phyloP scores from a whole-genome alignment of 1,140 invertebrate species.

The Rhopalosiphum maidis region DNA sequence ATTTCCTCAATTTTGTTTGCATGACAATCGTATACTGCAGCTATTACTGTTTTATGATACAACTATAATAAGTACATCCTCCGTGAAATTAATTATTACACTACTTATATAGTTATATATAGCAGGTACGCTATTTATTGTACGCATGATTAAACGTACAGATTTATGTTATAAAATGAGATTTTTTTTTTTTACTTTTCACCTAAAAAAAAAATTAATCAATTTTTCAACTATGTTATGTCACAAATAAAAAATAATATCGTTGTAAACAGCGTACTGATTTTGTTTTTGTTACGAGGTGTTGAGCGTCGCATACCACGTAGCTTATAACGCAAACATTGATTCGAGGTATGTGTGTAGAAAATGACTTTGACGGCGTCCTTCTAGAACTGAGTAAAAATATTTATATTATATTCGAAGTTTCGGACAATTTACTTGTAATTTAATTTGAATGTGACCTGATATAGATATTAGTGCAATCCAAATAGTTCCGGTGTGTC shows the following conservation, averaged over 20 bases:
- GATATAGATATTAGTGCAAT: conserved; percentile 42
- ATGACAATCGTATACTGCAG: background rate
- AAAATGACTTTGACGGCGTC: background rate
- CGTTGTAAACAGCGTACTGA: background rate
- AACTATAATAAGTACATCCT: background rate
- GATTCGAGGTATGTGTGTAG: background rate
- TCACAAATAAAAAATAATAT: conserved; percentile 30
- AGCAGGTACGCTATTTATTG: background rate
- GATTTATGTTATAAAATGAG: background rate
- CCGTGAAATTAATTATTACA: conserved; percentile 21
- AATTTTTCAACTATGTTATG: conserved; percentile 13
- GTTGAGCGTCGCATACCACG: background rate
- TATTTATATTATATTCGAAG: background rate
- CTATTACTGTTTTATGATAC: background rate
- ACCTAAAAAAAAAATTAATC: background rate
- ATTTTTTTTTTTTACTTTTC: conserved; percentile 3
- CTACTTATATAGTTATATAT: background rate
- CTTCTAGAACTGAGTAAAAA: background rate
- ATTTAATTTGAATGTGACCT: conserved; percentile 40
- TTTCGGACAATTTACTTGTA: conserved; percentile 44
- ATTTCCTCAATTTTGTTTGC: background rate
- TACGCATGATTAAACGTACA: conserved; percentile 9
- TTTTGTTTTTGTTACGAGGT: background rate
- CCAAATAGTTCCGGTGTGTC: conserved; percentile 40
- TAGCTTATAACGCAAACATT: background rate